phyloP scores from a whole-genome alignment of 2,113 vertebrate genomes.

The Petrocephalus zakoni region DNA sequence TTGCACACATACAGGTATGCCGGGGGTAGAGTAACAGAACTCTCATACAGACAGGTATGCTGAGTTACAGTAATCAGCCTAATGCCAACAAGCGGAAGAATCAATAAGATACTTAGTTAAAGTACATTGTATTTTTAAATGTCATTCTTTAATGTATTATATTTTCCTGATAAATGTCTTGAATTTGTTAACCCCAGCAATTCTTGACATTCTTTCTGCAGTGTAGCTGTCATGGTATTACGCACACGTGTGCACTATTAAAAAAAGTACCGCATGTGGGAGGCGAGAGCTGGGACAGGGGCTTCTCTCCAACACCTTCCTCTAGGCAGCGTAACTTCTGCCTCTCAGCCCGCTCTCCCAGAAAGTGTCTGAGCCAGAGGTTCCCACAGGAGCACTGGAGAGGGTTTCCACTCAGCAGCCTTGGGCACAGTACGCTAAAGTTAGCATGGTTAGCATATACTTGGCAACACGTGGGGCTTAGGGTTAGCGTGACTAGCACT shows the following conservation, averaged over 20 bases:
- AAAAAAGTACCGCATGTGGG: constrained; percentile 74
- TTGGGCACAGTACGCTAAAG: constrained; percentile 36
- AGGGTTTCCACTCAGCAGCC: constrained; percentile 82
- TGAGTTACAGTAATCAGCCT: not conserved
- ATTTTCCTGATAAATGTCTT: not conserved
- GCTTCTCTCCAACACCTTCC: constrained; percentile 64
- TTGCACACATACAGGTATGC: not conserved
- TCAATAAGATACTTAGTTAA: not conserved
- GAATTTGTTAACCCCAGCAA: not conserved
- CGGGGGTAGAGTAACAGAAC: no score
- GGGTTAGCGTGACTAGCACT: not conserved
- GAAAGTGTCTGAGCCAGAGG: constrained; percentile 87
- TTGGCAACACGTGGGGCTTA: not conserved
- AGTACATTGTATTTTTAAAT: not conserved
- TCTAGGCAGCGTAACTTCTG: constrained; percentile 78
- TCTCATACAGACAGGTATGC: not conserved
- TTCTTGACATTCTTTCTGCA: not conserved
- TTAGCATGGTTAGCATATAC: not conserved
- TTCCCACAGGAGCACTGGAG: constrained; percentile 89
- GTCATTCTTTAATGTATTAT: not conserved
- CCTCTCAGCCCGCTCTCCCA: constrained; percentile 67
- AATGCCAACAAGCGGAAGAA: not conserved
- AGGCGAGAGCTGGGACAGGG: constrained; percentile 69
- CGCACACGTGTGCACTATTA: not conserved
- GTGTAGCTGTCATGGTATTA: not conserved